A percentile compares a stretch with the other conserved stretches of the same genome.
phyloP scores from a whole-genome alignment of 1,140 invertebrate species.

The Zaprionus davidi region DNA sequence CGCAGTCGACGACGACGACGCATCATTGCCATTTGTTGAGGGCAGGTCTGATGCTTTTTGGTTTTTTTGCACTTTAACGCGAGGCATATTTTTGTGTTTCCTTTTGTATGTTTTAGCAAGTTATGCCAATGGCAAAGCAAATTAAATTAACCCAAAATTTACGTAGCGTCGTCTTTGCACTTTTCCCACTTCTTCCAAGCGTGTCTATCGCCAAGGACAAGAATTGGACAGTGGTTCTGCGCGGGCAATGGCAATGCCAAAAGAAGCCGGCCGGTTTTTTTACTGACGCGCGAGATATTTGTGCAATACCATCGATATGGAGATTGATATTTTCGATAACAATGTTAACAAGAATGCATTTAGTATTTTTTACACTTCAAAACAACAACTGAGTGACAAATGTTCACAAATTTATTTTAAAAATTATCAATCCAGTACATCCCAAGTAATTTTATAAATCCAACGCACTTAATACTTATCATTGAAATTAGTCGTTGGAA shows the following conservation, averaged over 20 bases:
- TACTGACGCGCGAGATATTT: slow-evolving; percentile 20
- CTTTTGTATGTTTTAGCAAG: not conserved
- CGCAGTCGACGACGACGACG: not conserved
- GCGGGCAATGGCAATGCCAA: slow-evolving; percentile 59
- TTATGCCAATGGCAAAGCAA: slow-evolving; percentile 1
- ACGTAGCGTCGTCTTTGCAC: not conserved
- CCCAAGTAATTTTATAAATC: not conserved
- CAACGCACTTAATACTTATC: not conserved
- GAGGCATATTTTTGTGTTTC: slow-evolving; percentile 50
- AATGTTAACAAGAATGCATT: not conserved
- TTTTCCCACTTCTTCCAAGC: slow-evolving; percentile 3
- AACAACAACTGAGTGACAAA: no score
- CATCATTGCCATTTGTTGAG: slow-evolving; percentile 49
- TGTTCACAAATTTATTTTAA: no score
- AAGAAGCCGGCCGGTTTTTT: slow-evolving; percentile 53
- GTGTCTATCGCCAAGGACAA: slow-evolving; percentile 35
- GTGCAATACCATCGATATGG: slow-evolving; percentile 1
- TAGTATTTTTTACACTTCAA: not conserved
- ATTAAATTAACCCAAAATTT: slow-evolving; percentile 15
- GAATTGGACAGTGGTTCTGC: slow-evolving; percentile 38
- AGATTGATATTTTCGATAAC: slow-evolving; percentile 23
- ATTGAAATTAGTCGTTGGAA: not conserved
- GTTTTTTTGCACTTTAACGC: slow-evolving; percentile 55
- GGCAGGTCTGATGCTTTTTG: slow-evolving; percentile 22
- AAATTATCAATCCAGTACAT: no score